A percentile compares a stretch with the other conserved stretches of the same genome.
These are phyloP conservation scores for Cabera pusaria DNA, from an alignment of 2,888 invertebrate species.

Conservation along the genomic window DNA sequence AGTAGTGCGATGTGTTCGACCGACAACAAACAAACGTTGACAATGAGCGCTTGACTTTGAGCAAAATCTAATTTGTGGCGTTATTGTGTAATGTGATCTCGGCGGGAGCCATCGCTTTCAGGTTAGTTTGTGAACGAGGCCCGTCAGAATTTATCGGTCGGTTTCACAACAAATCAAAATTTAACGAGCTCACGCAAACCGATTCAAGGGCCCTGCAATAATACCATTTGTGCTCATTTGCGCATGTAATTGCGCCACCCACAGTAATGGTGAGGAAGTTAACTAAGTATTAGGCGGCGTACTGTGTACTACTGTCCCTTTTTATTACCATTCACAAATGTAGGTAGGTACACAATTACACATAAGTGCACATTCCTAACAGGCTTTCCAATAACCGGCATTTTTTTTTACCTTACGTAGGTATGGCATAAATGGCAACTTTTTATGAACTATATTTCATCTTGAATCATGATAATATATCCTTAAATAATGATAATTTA, in stretches of 20 bases:
- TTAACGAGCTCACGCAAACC: conserved; percentile 76
- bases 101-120: conserved; percentile 58
- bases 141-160: conserved; percentile 73
- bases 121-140: conserved; percentile 54
- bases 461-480: too few species aligned
- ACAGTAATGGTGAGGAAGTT: conserved; percentile 51
- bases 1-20: conserved; percentile 69
- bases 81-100: conserved; percentile 77
- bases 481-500: too few species aligned
- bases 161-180: conserved; percentile 81
- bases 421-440: too few species aligned
- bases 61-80: conserved; percentile 81
- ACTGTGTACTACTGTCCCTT: conserved; percentile 32
- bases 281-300: conserved; percentile 33
- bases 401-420: too few species aligned
- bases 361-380: too few species aligned
- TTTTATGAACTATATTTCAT: too few species aligned
- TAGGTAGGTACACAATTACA: too few species aligned
- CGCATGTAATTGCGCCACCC: conserved; percentile 72
- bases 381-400: too few species aligned
- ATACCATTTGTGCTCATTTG: conserved; percentile 59
- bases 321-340: conserved; percentile 1
- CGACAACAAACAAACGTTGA: conserved; percentile 73
- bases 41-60: conserved; percentile 80
- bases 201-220: conserved; percentile 55